phyloP scores from a whole-genome alignment of 2,888 invertebrate species.

The Myopa tessellatipennis region DNA sequence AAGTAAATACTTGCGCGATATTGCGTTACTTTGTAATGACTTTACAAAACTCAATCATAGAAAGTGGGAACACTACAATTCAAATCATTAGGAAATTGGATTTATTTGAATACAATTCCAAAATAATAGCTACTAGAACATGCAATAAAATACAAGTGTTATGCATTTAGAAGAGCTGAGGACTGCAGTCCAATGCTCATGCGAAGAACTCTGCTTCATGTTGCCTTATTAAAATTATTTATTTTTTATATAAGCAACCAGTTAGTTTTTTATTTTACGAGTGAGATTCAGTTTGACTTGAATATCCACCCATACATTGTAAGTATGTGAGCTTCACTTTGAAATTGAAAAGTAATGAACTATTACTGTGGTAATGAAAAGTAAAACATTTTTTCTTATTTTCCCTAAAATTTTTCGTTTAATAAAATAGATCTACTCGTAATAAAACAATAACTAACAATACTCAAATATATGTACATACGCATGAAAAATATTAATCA shows the following conservation, averaged over 20 bases:
- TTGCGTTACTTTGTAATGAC: slow-evolving; percentile 83
- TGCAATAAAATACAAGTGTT: not conserved
- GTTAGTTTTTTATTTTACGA: not conserved
- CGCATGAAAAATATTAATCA: not conserved
- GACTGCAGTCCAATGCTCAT: no score
- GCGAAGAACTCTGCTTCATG: not conserved
- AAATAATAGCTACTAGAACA: not conserved
- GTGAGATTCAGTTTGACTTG: no score
- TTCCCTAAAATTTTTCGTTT: not conserved
- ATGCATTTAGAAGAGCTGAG: no score
- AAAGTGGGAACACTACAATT: slow-evolving; percentile 87
- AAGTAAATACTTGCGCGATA: slow-evolving; percentile 83
- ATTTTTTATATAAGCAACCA: slow-evolving; percentile 34
- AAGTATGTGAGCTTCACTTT: no score
- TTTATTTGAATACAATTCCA: slow-evolving; percentile 2
- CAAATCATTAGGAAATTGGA: slow-evolving; percentile 40
- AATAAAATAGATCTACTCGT: not conserved
- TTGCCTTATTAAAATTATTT: slow-evolving; percentile 41
- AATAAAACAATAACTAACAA: no score
- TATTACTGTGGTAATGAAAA: not conserved
- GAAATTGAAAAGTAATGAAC: no score
- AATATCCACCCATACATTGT: no score
- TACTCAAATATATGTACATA: not conserved
- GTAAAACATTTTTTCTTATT: not conserved
- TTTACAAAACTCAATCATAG: slow-evolving; percentile 88